Evolutionary conservation across 2,113 vertebrate genomes (phyloP).

Genomic region (Elephantulus edwardii): DNA sequence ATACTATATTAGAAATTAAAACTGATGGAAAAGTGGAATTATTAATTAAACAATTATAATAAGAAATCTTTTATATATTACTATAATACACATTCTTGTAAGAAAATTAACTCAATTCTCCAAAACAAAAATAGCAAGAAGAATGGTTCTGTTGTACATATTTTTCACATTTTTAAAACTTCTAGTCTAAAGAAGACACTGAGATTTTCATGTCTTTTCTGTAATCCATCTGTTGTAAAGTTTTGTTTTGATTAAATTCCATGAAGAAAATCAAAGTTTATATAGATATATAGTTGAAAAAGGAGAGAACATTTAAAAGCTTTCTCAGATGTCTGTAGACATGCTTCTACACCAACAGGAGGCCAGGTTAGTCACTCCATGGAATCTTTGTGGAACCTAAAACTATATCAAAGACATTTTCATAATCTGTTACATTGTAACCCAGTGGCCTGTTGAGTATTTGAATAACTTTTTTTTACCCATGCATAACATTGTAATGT

Average conservation of each 20-base stretch:
- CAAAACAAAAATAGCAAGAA: conserved; percentile 33
- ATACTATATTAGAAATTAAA: conserved; percentile 31
- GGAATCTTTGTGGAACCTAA: not conserved
- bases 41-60: not conserved
- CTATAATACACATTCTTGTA: not conserved
- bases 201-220: not conserved
- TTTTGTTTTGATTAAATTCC: conserved; percentile 29
- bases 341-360: conserved; percentile 8
- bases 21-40: not conserved
- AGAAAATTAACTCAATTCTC: conserved; percentile 21
- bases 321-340: not conserved
- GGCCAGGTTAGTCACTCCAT: not conserved
- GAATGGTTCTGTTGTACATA: not conserved
- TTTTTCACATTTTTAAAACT: conserved; percentile 21
- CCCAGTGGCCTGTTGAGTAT: not conserved
- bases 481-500: not conserved
- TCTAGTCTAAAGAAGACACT: not conserved
- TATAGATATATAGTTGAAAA: not conserved
- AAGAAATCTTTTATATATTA: not conserved
- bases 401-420: not conserved
- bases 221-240: not conserved
- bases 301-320: not conserved
- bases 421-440: not conserved
- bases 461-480: not conserved
- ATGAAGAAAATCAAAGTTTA: not conserved